Evolutionary conservation across 2,113 vertebrate genomes (phyloP).

Genomic region (Mobula hypostoma): DNA sequence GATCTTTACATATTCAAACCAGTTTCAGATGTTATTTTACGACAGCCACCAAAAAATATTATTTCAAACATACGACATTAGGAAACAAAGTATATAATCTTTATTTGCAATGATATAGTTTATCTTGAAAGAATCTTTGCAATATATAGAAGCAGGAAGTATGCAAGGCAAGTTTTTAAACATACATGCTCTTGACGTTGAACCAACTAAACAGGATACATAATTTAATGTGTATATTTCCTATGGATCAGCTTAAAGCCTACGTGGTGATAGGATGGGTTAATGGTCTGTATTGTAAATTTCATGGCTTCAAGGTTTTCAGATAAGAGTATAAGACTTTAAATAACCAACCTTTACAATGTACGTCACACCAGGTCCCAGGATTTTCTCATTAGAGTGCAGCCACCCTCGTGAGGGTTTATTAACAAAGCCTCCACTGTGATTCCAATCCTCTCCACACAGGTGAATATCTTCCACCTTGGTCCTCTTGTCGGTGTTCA

Average conservation of each 20-base stretch:
- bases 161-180: neutral
- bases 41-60: neutral
- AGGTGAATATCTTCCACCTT: conserved; percentile 64
- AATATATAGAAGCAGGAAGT: neutral
- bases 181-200: neutral
- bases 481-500: conserved; percentile 71
- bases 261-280: neutral
- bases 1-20: neutral
- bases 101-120: neutral
- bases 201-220: neutral
- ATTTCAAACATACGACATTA: neutral
- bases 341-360: conserved; percentile 85
- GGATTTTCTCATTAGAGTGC: conserved; percentile 87
- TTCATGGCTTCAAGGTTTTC: neutral
- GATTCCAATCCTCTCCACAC: conserved; percentile 72
- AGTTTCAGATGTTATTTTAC: neutral
- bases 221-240: neutral
- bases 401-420: conserved; percentile 79
- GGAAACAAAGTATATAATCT: neutral
- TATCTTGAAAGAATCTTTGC: neutral
- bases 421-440: conserved; percentile 61
- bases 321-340: conserved; percentile 34
- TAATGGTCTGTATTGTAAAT: neutral
- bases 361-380: conserved; percentile 92
- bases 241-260: neutral